These are phyloP conservation scores for Gallinago paraguaiae DNA, from an alignment of 2,113 vertebrate species.

Conservation along the genomic window DNA sequence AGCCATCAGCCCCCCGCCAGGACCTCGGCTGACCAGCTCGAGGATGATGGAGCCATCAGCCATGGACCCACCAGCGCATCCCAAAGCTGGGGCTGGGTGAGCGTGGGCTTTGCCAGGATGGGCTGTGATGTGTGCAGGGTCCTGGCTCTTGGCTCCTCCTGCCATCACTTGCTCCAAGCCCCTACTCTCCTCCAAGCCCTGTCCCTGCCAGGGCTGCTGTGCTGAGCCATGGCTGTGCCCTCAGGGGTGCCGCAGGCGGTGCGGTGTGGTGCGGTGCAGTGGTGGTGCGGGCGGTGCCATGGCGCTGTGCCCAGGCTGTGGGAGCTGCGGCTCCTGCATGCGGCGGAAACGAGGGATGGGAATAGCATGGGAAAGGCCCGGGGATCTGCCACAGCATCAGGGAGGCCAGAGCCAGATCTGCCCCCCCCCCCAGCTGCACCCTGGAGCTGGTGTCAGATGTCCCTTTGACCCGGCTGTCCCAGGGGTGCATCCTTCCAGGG, in stretches of 20 bases:
- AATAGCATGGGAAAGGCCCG: background rate
- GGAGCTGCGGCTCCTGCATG: background rate
- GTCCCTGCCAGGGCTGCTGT: fast-evolving
- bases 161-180: fast-evolving
- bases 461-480: fast-evolving
- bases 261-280: background rate
- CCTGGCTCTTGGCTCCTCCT: background rate
- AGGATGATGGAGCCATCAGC: background rate
- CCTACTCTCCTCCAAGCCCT: background rate
- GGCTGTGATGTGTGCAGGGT: fast-evolving
- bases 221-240: background rate
- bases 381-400: background rate
- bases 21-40: background rate
- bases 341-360: fast-evolving
- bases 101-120: fast-evolving
- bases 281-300: fast-evolving
- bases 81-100: fast-evolving
- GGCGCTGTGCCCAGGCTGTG: background rate
- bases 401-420: background rate
- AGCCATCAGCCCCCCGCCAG: background rate
- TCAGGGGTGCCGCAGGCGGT: background rate
- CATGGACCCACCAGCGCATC: fast-evolving
- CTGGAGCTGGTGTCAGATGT: background rate
- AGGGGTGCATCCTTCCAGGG: background rate
- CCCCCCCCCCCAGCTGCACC: background rate